Evolutionary conservation across 2,113 vertebrate species (phyloP).

Genomic region (Indicator maculatus): DNA sequence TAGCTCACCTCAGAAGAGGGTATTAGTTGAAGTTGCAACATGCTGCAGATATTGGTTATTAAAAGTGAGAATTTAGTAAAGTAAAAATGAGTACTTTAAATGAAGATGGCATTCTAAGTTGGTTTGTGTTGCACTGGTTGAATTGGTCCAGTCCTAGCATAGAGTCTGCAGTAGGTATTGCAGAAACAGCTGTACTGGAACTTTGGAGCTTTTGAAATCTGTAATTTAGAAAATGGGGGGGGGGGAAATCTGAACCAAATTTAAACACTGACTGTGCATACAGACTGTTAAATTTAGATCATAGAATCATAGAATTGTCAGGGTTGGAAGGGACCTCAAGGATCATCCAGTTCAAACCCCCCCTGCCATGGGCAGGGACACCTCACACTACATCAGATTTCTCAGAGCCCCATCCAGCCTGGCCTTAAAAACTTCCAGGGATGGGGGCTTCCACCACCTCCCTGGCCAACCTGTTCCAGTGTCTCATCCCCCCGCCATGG

Average conservation of each 20-base stretch:
- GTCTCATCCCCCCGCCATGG: too few species aligned
- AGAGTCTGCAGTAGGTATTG: not conserved
- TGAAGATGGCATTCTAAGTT: not conserved
- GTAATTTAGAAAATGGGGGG: too few species aligned
- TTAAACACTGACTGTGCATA: not conserved
- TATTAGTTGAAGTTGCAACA: not conserved
- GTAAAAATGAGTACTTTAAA: not conserved
- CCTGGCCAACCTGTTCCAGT: too few species aligned
- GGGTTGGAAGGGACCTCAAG: too few species aligned
- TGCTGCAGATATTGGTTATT: not conserved
- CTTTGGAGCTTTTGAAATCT: not conserved
- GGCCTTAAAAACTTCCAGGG: too few species aligned
- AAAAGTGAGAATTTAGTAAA: not conserved
- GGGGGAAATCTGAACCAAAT: not conserved
- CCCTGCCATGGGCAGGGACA: too few species aligned
- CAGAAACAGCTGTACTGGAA: not conserved
- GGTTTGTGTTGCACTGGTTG: not conserved
- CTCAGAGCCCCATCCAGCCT: too few species aligned
- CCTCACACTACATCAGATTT: too few species aligned
- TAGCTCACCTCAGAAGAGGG: not conserved
- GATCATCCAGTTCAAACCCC: too few species aligned
- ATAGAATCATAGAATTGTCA: too few species aligned
- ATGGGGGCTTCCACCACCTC: too few species aligned
- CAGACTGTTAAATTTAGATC: too few species aligned
- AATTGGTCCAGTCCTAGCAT: not conserved